These are phyloP conservation scores for Cepaea nemoralis DNA, from an alignment of 1,140 invertebrate genomes.

Conservation along the genomic window DNA sequence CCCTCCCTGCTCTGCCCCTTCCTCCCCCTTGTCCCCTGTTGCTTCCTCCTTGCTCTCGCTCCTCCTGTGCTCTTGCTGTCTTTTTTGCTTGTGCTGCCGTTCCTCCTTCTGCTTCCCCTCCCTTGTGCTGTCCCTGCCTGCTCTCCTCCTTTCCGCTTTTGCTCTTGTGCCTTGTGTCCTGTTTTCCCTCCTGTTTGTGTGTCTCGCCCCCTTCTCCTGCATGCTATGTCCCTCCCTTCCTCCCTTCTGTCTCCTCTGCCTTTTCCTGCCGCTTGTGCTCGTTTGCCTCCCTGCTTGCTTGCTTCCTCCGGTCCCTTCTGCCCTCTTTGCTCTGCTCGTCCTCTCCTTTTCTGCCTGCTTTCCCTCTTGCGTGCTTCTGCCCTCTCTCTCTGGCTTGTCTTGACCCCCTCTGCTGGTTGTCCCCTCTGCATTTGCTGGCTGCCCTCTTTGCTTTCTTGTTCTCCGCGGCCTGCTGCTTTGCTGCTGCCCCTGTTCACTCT, in stretches of 20 bases:
- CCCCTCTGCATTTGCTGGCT: too few relatives aligned
- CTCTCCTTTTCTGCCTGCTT: neutral
- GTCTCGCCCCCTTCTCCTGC: neutral
- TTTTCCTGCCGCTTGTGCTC: too few relatives aligned
- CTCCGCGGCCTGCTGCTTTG: too few relatives aligned
- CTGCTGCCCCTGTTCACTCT: too few relatives aligned
- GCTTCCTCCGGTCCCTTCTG: neutral
- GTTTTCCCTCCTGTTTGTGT: neutral
- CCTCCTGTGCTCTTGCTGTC: neutral
- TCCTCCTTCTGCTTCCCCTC: constrained; percentile 1
- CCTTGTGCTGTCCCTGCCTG: neutral
- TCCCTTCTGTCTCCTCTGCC: too few relatives aligned
- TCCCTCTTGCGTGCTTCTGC: neutral
- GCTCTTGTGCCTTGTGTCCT: neutral
- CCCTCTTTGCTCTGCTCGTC: neutral
- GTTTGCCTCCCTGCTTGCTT: too few relatives aligned
- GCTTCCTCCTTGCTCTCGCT: too few relatives aligned
- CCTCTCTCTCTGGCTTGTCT: neutral
- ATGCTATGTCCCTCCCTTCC: neutral
- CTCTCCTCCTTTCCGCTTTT: constrained; percentile 4
- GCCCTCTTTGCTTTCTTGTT: too few relatives aligned
- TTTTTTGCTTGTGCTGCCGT: neutral
- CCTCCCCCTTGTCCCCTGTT: too few relatives aligned
- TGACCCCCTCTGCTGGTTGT: too few relatives aligned
- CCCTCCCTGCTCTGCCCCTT: too few relatives aligned